Base-by-base conservation (phyloP, 2,113 vertebrate species). In the Corydoras sp. region DNA sequence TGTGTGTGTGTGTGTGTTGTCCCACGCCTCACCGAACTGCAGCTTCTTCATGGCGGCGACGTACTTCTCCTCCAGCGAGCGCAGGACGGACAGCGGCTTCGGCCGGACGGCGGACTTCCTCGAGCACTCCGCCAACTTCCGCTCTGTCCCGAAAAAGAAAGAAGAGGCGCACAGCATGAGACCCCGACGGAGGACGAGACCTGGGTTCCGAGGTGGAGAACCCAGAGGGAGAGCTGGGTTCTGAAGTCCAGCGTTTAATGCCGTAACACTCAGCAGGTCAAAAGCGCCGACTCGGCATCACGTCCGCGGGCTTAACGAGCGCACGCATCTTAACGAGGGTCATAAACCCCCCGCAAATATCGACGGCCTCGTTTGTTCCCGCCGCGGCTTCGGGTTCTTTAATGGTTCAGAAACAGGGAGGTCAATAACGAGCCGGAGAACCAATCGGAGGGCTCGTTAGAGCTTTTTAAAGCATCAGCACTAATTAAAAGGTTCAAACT, bases 21-120 rank as follows among this genome's bases (percentile, higher is more conserved):
- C 2, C 7, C 1, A 43, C 7, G 35, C 4, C 95, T 92, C 87
- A 99, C 97, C 97, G 71, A 99, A 99, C 74, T 99, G 97, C 43
- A 98, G 91, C 80, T 97, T 98, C 87, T 95, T 98, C 97, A 99
- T 97, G 77, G 93, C 90, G 73, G 92, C 94, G 10, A 96, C 95
- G 63, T 95, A 99, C 80, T 96, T 98, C 79, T 98, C 96, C 89
- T 99, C 96, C 65, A 98, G 85, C 62, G 97, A 99, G 58, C 93
- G 91, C 62, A 97, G 90, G 73, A 97, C 81, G 76, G 93, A 94
- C 77, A 94, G 85, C 18, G 95, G 94, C 78, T 98, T 98, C n/a
- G 94, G 92, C 75, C 96, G 92, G 81, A 87, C 85, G 10, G 91
- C 79, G 11, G 83, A 85, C 84, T 96, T 99, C 87, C 86, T 95